A percentile compares a stretch with the other conserved stretches of the same genome.
phyloP scores from a whole-genome alignment of 53 echinoderm and acorn worm genomes.

The Holothuria scabra region DNA sequence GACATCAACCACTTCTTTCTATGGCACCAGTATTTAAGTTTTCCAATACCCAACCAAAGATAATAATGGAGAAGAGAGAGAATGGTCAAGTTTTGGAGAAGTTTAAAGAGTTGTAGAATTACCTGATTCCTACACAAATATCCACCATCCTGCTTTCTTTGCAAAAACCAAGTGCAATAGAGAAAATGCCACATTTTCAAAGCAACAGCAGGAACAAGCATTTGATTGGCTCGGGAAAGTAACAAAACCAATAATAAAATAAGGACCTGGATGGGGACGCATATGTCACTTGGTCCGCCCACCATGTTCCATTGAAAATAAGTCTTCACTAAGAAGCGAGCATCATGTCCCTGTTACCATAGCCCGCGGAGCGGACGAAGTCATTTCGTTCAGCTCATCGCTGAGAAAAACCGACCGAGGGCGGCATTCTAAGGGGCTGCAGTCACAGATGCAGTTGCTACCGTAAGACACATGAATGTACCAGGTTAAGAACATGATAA shows the following conservation, averaged over 20 bases:
- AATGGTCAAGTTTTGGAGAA: not conserved
- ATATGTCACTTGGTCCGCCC: conserved; percentile 41
- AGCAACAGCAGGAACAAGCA: not conserved
- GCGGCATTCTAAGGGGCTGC: no score
- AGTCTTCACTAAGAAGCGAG: not conserved
- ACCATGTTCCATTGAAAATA: conserved; percentile 36
- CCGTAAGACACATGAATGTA: conserved; percentile 7
- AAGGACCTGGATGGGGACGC: not conserved
- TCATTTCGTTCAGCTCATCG: no score
- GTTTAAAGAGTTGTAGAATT: conserved; percentile 16
- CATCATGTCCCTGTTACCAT: not conserved
- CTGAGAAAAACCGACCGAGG: no score
- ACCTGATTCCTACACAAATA: conserved; percentile 23
- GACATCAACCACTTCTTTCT: conserved; percentile 52
- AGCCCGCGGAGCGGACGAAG: not conserved
- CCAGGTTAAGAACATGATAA: not conserved
- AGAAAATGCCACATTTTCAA: not conserved
- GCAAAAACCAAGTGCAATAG: not conserved
- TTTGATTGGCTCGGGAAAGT: not conserved
- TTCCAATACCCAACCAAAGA: conserved; percentile 50
- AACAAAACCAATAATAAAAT: not conserved
- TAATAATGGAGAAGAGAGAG: conserved; percentile 30
- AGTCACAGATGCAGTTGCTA: no score
- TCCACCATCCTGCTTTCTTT: not conserved
- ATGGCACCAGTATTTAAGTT: conserved; percentile 59